Percentiles rank a stretch among this genome's conserved stretches.
Conservation (phyloP, 2,888 invertebrate species). For the Parapristionchus giblindavisi region DNA sequence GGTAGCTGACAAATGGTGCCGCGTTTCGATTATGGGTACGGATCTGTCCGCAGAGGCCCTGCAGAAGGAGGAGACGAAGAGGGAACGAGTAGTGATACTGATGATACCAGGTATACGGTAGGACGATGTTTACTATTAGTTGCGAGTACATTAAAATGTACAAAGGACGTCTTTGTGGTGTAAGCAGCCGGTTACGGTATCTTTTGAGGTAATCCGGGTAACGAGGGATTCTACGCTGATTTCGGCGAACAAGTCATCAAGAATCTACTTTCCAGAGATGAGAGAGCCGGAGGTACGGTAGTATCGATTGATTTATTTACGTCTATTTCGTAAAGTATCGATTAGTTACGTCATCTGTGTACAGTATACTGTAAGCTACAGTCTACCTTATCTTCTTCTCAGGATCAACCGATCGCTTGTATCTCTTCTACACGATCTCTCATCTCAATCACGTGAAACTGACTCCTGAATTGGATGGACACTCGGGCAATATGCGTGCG, state of each 20-base stretch:
- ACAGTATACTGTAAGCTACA: background rate
- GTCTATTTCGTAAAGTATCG: background rate
- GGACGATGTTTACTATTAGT: background rate
- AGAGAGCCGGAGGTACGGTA: slow-evolving; percentile 36
- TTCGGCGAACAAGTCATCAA: slow-evolving; percentile 55
- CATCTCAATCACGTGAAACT: slow-evolving; percentile 64
- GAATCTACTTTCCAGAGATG: slow-evolving; percentile 41
- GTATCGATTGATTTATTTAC: background rate
- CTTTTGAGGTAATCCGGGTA: slow-evolving; percentile 60
- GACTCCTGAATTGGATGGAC: slow-evolving; percentile 49
- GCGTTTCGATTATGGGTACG: slow-evolving; percentile 57
- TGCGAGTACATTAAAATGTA: background rate
- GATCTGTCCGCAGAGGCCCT: slow-evolving; percentile 50
- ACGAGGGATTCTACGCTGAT: slow-evolving; percentile 63
- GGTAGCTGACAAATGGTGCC: slow-evolving; percentile 59
- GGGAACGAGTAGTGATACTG: slow-evolving; percentile 50
- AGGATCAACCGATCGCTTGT: slow-evolving; percentile 38
- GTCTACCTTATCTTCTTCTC: background rate
- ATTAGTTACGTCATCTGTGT: background rate
- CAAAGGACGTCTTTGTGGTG: too few species aligned
- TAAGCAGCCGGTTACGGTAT: too few species aligned
- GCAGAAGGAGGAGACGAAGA: slow-evolving; percentile 41
- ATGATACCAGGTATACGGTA: slow-evolving; percentile 55
- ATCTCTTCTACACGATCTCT: slow-evolving; percentile 56
- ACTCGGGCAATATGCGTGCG: slow-evolving; percentile 2